These are phyloP conservation scores for Conus ventricosus DNA, from an alignment of 1,140 invertebrate genomes.

Conservation along the genomic window DNA sequence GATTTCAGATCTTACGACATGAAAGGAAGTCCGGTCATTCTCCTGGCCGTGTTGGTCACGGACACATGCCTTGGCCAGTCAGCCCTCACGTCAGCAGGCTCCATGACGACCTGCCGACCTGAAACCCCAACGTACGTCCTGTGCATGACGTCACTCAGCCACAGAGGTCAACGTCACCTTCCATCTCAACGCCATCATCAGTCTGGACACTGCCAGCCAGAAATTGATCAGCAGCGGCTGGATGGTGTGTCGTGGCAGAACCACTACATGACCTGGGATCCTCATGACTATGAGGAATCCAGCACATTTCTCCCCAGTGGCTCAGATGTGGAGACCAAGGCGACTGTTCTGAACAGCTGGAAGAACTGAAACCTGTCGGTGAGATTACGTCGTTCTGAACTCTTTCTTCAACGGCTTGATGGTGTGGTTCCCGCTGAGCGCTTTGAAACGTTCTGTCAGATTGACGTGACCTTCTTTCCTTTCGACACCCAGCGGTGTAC, in stretches of 20 bases:
- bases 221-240: conserved; percentile 23
- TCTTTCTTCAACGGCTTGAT: conserved; percentile 90
- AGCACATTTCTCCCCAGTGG: background rate
- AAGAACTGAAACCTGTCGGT: background rate
- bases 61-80: background rate
- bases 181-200: conserved; percentile 26
- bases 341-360: conserved; percentile 15
- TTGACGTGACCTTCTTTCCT: conserved; percentile 82
- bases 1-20: background rate
- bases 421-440: conserved; percentile 96
- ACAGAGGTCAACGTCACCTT: conserved; percentile 12
- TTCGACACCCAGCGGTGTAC: conserved; percentile 95
- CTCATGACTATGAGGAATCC: conserved; percentile 14
- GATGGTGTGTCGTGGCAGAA: conserved; percentile 29
- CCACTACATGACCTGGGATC: conserved; percentile 28
- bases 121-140: conserved; percentile 10
- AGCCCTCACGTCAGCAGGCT: conserved; percentile 2
- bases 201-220: conserved; percentile 18
- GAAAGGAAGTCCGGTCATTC: background rate
- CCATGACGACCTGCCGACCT: background rate
- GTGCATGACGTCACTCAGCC: background rate
- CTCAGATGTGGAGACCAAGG: conserved; percentile 18
- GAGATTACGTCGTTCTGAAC: background rate
- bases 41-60: background rate
- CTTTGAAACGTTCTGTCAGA: conserved; percentile 92